Base-by-base conservation (phyloP, 2,797 vertebrate genomes). In the Lateolabrax maculatus region DNA sequence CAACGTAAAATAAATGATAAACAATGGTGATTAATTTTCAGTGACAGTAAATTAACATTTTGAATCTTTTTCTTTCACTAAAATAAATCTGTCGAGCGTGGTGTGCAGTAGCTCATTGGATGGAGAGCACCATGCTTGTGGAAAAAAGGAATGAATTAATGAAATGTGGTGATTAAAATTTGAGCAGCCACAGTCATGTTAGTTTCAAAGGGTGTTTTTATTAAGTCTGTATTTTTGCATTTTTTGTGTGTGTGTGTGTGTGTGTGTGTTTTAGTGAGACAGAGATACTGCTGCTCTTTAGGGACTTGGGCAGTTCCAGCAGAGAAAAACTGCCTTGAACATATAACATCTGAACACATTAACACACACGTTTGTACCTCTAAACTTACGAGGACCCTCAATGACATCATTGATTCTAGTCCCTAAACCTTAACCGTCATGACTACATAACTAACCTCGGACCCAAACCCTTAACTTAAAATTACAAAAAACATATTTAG, bases 141-240 rank as follows among this genome's bases (percentile, higher is more conserved):
- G 27, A 77, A 77, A 92, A n/a, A 92, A 93, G 78, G 91, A 84
- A 83, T 87, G 92, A 85, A 93, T 88, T 83, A 92, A 93, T 93
- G 79, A 94, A 96, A 96, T 94, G 87, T 95, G 63, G 51, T 97
- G 95, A 97, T 97, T 96, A 97, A 96, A 96, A 95, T 97, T 96
- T 96, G 94, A 97, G 88, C 94, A 96, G 94, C 95, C 94, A 94
- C 95, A 94, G 93, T 96, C 95, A 95, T 95, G 95, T 96, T 95
- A 94, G 94, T 96, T 97, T 97, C 96, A 97, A 97, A 96, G 96
- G 93, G 94, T 96, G 95, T 94, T 97, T 97, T 97, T 96, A 96
- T 97, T 96, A 96, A 74, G 77, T 79, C 37, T 83, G 36, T 77
- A n/a, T 96, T 72, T 86, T 49, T 76, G 57, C 44, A 60, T 81